Evolutionary conservation across 2,797 vertebrate genomes (phyloP), one percentile per base, ranked within the genome.

Genomic region (Acrocephalus scirpaceus): DNA sequence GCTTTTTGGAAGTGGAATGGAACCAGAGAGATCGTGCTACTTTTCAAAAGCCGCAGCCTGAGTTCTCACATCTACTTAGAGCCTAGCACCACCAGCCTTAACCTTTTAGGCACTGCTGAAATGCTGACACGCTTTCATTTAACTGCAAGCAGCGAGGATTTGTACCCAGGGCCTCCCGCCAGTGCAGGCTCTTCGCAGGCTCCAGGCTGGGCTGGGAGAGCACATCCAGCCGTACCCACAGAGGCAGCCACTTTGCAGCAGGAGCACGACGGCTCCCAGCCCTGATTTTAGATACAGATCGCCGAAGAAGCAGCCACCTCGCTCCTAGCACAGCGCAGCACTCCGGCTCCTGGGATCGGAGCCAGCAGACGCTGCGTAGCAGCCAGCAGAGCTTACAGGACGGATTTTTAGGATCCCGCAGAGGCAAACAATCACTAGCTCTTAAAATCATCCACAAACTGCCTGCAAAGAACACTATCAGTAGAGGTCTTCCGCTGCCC

Each of bases 301-400:
- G 7, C 72, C 69, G 69, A 80, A 90, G 50, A 65, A 47, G 51
- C 90, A 76, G 81, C n/a, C 71, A 70, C 80, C 71, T 92, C 16
- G 2, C 56, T 76, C 71, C 88, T 21, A 81, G 85, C 91, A 42
- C 57, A 13, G 85, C 92, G 85, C 78, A 40, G 34, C 51, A 0
- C 48, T 56, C 11, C 0, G 14, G 51, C 44, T 92, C 44, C 78
- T 0, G 69, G 87, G 65, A 53, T 5, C 5, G 9, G 27, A 51
- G 89, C 94, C 90, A 88, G 40, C 3, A 32, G 5, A 29, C 25
- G 2, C 61, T 4, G 75, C 91, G 4, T 0, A 51, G 87, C 92
- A 30, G 47, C 88, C 11, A 72, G 51, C 26, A 72, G 66, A 88
- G 82, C 76, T 90, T 48, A 60, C 79, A 26, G 66, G 1, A 27